Evolutionary conservation across 1,140 invertebrate species (phyloP), one percentile per base, ranked within the genome.

Genomic region (Tetragonula clypearis): DNA sequence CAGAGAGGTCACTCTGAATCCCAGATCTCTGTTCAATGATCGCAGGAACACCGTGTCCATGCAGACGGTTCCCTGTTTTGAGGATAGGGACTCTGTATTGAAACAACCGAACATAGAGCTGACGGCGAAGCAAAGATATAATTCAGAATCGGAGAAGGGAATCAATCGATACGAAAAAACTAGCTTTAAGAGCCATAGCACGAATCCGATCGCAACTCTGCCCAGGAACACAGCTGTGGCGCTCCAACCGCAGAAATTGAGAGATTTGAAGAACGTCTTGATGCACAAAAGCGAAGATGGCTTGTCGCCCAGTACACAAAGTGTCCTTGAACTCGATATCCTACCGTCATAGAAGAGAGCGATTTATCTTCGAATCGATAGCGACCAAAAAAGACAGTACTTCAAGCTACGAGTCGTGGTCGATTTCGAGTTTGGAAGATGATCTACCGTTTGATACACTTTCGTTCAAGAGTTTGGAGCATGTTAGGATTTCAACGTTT

Each of bases 101-200:
- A 84, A 74, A 21, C 86, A 90, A 60, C 69, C 87, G 15, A 77
- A 80, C 14, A 62, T 82, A 0, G 87, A 92, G 21, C 23, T 86
- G 1, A 26, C 77, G 0, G 56, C 81, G 0, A 95, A 95, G 66
- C 87, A 93, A 60, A 86, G 94, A 14, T 92, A 95, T 58, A 95
- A 94, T 53, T 95, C 94, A 3, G 95, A 95, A 74, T 95, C 94
- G 9, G 94, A 94, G 35, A 93, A 93, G 26, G 91, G 92, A 0
- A 92, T 93, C 9, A 88, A 92, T 79, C 80, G 80, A 19, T 87
- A 79, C 53, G 94, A 93, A 11, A 62, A 89, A 90, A 11, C 75
- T 83, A 2, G 23, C n/a, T 86, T 83, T 4, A 92, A 90, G 65
- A 88, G 87, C 8, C 88, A 90, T 53, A 91, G 93, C 41, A 93